Evolutionary conservation across 2,113 vertebrate species (phyloP).

Genomic region (Lichenostomus cassidix): DNA sequence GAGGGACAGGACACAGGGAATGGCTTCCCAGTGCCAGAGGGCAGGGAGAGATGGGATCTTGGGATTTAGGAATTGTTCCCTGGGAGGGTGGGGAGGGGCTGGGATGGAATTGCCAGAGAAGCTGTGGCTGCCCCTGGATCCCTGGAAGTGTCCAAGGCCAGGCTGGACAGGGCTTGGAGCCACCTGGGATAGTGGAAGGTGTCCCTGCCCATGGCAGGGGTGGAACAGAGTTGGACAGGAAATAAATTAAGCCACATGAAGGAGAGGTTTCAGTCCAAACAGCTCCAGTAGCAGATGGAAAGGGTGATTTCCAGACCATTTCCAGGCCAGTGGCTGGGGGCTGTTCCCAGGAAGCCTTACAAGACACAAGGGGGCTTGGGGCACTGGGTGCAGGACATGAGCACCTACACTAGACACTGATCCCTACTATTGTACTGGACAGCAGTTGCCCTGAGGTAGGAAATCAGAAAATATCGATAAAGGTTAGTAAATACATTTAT

Average conservation of each 20-base stretch:
- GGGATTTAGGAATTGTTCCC: not conserved
- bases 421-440: accelerated
- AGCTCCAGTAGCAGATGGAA: not conserved
- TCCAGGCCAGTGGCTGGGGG: not conserved
- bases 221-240: not conserved
- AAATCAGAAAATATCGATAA: not conserved
- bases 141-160: not conserved
- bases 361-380: not conserved
- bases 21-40: not conserved
- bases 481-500: not conserved
- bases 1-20: not conserved
- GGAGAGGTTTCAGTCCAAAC: not conserved
- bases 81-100: not conserved
- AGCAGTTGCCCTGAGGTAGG: not conserved
- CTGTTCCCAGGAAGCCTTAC: not conserved
- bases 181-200: not conserved
- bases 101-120: not conserved
- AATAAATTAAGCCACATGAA: not conserved
- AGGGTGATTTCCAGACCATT: not conserved
- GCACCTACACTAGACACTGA: not conserved
- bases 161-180: not conserved
- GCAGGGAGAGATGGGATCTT: not conserved
- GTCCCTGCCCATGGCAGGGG: not conserved
- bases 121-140: not conserved
- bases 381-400: accelerated